Conservation (phyloP, 1,140 invertebrate species). For the Drosophila funebris region DNA sequence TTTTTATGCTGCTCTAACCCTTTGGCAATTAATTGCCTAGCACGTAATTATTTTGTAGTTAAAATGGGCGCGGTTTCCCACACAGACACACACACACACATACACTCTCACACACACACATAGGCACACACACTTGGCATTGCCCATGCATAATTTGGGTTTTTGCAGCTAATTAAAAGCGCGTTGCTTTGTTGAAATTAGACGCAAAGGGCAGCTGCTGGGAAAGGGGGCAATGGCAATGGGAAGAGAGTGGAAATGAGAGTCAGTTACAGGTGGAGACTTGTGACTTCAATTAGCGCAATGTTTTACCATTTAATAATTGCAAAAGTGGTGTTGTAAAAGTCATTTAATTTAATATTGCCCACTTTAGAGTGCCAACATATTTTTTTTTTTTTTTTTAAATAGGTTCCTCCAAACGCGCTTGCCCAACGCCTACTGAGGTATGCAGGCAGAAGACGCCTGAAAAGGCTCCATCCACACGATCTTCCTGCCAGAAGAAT, state of each 20-base stretch:
- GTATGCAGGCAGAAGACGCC: too few species aligned
- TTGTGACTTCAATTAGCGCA: conserved; percentile 60
- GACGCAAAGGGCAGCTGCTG: conserved; percentile 23
- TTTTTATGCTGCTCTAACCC: conserved; percentile 63
- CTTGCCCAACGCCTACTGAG: too few species aligned
- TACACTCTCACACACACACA: not conserved
- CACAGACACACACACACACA: conserved; percentile 13
- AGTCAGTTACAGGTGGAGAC: conserved; percentile 44
- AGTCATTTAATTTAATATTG: conserved; percentile 8
- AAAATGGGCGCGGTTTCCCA: conserved; percentile 62
- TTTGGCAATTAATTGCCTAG: conserved; percentile 78
- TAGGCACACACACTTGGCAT: conserved; percentile 23
- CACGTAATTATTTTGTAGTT: conserved; percentile 80
- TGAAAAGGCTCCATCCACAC: too few species aligned
- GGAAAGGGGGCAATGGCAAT: not conserved
- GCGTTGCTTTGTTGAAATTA: conserved; percentile 64
- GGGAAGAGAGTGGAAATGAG: not conserved
- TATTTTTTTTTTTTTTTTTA: not conserved
- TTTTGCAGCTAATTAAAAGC: conserved; percentile 80
- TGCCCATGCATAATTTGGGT: conserved; percentile 73
- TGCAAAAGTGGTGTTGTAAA: not conserved
- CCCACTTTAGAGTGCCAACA: conserved; percentile 9
- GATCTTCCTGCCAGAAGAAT: too few species aligned
- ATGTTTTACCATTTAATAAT: conserved; percentile 7
- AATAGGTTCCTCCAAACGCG: too few species aligned